Conservation (phyloP, 2,797 vertebrate species). For the Neopelma chrysocephalum region DNA sequence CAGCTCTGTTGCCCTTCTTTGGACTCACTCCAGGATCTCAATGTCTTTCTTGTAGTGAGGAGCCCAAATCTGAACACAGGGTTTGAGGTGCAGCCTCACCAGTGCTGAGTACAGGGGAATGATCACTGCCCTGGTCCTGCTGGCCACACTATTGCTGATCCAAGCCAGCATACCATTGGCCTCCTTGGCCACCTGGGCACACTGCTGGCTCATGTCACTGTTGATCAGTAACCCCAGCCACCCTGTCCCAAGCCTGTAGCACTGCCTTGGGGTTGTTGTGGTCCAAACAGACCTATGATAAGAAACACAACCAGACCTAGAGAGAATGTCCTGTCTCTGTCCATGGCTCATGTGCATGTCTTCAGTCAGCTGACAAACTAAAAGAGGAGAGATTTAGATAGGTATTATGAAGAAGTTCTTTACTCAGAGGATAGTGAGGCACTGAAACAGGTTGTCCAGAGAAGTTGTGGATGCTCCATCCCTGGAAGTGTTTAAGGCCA, state of each 20-base stretch:
- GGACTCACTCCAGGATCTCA: neutral
- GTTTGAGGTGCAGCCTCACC: fast-evolving
- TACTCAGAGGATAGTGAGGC: neutral
- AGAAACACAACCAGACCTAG: neutral
- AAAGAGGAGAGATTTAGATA: neutral
- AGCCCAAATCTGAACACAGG: neutral
- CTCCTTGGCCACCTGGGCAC: neutral
- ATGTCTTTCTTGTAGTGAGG: fast-evolving
- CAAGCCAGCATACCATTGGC: fast-evolving
- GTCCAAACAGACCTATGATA: neutral
- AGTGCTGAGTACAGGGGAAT: fast-evolving
- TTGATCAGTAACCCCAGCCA: fast-evolving
- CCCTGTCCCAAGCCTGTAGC: fast-evolving
- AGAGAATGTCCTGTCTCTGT: fast-evolving
- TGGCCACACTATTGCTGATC: neutral
- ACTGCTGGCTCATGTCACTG: fast-evolving
- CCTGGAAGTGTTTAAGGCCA: neutral
- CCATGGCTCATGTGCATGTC: neutral
- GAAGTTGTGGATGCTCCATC: neutral
- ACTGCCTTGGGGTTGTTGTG: neutral
- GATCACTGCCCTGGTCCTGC: fast-evolving
- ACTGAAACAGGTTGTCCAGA: neutral
- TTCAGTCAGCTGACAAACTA: neutral
- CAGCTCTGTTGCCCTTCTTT: fast-evolving
- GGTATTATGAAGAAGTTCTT: neutral